Percentiles rank a stretch among this genome's conserved stretches.
These are phyloP conservation scores for Alethe diademata DNA, from an alignment of 2,113 vertebrate species.

Conservation along the genomic window DNA sequence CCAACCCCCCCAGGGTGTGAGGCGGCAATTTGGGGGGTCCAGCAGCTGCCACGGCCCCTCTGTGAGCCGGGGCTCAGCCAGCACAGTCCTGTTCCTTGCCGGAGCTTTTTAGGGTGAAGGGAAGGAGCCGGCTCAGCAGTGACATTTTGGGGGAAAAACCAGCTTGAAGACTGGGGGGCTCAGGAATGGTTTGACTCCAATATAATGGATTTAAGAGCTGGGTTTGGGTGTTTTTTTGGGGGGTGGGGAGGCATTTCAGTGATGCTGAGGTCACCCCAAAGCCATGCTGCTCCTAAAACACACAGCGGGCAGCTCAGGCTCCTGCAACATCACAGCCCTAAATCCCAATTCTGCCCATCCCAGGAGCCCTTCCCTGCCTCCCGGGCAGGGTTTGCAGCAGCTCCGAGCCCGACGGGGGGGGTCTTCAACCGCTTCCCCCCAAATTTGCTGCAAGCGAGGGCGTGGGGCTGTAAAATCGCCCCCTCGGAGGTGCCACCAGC, in stretches of 20 bases:
- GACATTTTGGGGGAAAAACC: accelerated
- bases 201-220: neutral
- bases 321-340: accelerated
- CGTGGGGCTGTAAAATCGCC: neutral
- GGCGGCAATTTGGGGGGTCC: neutral
- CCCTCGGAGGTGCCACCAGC: neutral
- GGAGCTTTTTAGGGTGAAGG: neutral
- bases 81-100: neutral
- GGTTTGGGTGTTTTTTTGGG: accelerated
- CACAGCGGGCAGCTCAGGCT: neutral
- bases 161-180: neutral
- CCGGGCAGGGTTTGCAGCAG: neutral
- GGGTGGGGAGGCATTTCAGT: neutral
- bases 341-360: neutral
- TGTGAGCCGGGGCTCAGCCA: neutral
- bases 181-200: neutral
- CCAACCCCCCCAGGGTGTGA: accelerated
- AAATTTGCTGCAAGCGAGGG: neutral
- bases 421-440: neutral
- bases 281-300: neutral
- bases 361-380: neutral
- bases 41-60: neutral
- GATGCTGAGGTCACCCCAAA: neutral
- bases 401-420: neutral
- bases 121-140: neutral